These are phyloP conservation scores for Drosophila pseudotalamancana DNA, from an alignment of 2,888 invertebrate genomes.

Conservation along the genomic window DNA sequence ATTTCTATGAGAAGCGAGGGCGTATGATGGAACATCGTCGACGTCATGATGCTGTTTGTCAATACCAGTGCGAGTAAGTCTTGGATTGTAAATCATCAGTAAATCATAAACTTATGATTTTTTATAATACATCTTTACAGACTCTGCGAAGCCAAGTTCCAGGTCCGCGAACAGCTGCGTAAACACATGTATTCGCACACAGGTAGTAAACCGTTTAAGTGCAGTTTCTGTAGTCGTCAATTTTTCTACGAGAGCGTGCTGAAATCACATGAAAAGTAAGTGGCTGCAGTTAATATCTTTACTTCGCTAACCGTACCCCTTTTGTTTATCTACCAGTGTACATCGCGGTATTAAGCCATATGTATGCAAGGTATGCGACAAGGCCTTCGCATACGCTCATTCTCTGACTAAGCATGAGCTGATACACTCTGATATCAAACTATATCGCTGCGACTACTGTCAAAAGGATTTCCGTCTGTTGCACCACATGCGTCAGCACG, in stretches of 20 bases:
- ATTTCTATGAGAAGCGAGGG: slow-evolving; percentile 80
- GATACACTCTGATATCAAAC: slow-evolving; percentile 81
- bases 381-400: slow-evolving; percentile 80
- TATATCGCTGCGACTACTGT: slow-evolving; percentile 81
- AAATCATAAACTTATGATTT: not conserved
- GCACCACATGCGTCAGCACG: slow-evolving; percentile 83
- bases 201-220: slow-evolving; percentile 81
- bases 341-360: slow-evolving; percentile 82
- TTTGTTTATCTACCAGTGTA: slow-evolving; percentile 47
- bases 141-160: slow-evolving; percentile 79
- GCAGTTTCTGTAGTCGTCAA: slow-evolving; percentile 79
- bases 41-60: slow-evolving; percentile 73
- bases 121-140: slow-evolving; percentile 42
- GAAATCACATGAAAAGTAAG: slow-evolving; percentile 82
- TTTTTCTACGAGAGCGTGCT: slow-evolving; percentile 82
- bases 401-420: slow-evolving; percentile 81
- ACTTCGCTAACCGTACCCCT: not conserved
- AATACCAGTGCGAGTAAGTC: slow-evolving; percentile 82
- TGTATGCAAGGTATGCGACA: slow-evolving; percentile 77
- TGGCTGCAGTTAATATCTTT: not conserved
- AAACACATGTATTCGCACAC: slow-evolving; percentile 82
- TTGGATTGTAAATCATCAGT: not conserved
- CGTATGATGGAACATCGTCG: slow-evolving; percentile 82
- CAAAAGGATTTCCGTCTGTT: slow-evolving; percentile 82
- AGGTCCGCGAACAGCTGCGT: slow-evolving; percentile 79